Evolutionary conservation across 1,140 invertebrate genomes (phyloP).

Genomic region (Drosophila mayri): DNA sequence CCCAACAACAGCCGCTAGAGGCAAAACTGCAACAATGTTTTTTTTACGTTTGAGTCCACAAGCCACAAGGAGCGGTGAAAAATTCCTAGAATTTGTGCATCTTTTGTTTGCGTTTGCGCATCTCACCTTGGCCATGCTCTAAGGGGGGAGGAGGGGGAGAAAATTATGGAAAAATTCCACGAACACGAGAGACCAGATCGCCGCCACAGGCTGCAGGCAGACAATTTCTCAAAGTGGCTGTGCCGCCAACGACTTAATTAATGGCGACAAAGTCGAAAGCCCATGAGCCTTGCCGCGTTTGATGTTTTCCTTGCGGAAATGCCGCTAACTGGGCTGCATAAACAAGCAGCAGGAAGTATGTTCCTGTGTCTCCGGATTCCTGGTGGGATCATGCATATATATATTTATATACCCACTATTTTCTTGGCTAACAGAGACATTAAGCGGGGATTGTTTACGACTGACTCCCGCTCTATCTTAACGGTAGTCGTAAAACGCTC

Average conservation of each 20-base stretch:
- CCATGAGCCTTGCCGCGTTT: constrained; percentile 47
- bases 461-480: constrained; percentile 57
- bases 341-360: constrained; percentile 60
- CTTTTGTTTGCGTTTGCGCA: constrained; percentile 59
- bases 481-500: constrained; percentile 74
- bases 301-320: constrained; percentile 69
- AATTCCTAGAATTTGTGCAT: constrained; percentile 69
- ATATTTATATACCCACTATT: no score
- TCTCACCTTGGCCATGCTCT: constrained; percentile 19
- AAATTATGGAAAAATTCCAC: constrained; percentile 80
- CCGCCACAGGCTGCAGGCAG: constrained; percentile 44
- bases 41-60: neutral
- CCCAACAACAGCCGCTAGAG: constrained; percentile 25
- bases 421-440: constrained; percentile 23
- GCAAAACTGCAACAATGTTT: constrained; percentile 53
- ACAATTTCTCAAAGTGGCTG: constrained; percentile 43
- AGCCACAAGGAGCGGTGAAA: constrained; percentile 22
- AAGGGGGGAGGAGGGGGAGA: constrained; percentile 19
- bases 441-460: constrained; percentile 53
- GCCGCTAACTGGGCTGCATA: constrained; percentile 50
- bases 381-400: neutral
- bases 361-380: neutral
- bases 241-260: constrained; percentile 78
- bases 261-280: constrained; percentile 67
- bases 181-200: constrained; percentile 56